Base-by-base conservation (phyloP, 1,140 invertebrate genomes). In the Drosophila parabipectinata region DNA sequence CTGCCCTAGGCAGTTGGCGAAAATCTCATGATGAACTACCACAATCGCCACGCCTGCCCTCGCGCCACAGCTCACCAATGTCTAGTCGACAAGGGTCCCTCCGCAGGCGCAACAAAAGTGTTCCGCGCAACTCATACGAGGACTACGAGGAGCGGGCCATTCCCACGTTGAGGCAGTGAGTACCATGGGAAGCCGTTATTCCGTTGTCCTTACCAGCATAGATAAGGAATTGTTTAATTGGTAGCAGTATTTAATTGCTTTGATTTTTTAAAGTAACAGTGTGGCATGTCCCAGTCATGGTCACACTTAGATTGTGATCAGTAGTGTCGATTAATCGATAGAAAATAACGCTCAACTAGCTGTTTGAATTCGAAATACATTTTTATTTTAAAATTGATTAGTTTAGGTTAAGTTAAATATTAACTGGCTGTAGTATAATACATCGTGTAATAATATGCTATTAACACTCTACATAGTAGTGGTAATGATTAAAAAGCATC, bases 121-220 rank as follows among this genome's bases (percentile, higher is more conserved):
- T 95, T 1, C 92, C 94, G 1, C 94, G 95, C 59, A 96, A 95
- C n/a, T 96, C 95, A 7, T 97, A 96, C 81, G 96, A 97, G 91
- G 96, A 96, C 41, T 97, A 97, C 85, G 97, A 98, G 87, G 97
- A 98, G 81, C 93, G 96, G 63, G 94, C 96, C 0, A 94, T 98
- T 71, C 97, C 97, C 26, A 96, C 96, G 21, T 92, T 97, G 7
- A 95, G 96, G 91, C 96, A 96, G 96, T 97, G 93, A 94, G 94
- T 94, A 48, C 6, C 8, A 21, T 52, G 39, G 37, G 41, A 14
- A 26, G 6, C 15, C 10, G 8, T n/a, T 24, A 48, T 26, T 32
- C 26, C 34, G 14, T 66, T 24, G n/a, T 39, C 34, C 56, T 32
- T 30, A 45, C 30, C n/a, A 32, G 32, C 28, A 48, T 21, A 4